Evolutionary conservation across 2,797 vertebrate genomes (phyloP).

Genomic region (Mus spretus): DNA sequence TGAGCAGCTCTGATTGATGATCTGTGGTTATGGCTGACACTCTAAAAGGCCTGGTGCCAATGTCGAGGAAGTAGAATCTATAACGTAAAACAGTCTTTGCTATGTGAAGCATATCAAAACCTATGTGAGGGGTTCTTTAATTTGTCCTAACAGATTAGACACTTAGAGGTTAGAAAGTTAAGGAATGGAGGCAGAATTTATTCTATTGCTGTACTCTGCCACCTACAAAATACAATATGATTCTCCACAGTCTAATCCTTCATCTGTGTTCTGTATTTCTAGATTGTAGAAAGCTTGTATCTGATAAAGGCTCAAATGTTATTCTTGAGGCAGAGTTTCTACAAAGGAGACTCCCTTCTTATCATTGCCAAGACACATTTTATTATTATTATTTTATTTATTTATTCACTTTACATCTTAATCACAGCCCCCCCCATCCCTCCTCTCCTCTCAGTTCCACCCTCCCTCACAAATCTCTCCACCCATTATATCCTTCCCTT

Average conservation of each 20-base stretch:
- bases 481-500: not conserved
- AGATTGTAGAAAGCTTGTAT: not conserved
- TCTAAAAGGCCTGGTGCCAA: slow-evolving; percentile 1
- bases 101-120: not conserved
- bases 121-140: not conserved
- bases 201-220: not conserved
- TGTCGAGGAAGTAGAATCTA: not conserved
- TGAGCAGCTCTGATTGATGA: not conserved
- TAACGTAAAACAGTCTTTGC: not conserved
- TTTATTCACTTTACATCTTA: not conserved
- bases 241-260: not conserved
- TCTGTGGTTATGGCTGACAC: not conserved
- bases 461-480: not conserved
- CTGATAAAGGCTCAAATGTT: slow-evolving; percentile 2
- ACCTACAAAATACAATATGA: not conserved
- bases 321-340: slow-evolving; percentile 11
- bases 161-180: slow-evolving; percentile 20
- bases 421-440: not conserved
- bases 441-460: not conserved
- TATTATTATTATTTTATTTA: not conserved
- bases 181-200: not conserved
- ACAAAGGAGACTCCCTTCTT: not conserved
- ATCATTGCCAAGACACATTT: not conserved
- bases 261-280: not conserved
- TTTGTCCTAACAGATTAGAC: slow-evolving; percentile 17